Evolutionary conservation across 2,113 vertebrate genomes (phyloP), one percentile per base, ranked within the genome.

Genomic region (Odocoileus virginianus): DNA sequence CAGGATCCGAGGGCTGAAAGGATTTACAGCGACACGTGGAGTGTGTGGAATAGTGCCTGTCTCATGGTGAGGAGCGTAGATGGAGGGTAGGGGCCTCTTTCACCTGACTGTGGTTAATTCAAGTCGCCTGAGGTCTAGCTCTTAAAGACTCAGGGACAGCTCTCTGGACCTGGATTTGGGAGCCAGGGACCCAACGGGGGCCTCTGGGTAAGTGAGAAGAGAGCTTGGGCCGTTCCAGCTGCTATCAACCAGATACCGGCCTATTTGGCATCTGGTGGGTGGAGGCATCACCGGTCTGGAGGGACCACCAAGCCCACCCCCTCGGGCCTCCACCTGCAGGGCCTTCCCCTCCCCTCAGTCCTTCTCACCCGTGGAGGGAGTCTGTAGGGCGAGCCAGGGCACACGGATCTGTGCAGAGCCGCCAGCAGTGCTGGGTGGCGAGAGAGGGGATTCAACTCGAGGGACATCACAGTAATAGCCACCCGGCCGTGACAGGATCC

Each of bases 221-320:
- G 81, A 28, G 19, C 0, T 11, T 16, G 5, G n/a, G 55, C 67
- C 3, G 0, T 15, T 33, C 45, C 21, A 7, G 74, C 52, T 11
- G 83, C 19, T 4, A 21, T 16, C 7, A 40, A 27, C 33, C 7
- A 2, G 64, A 30, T 1, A 5, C 2, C 4, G n/a, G 54, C 6
- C 27, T 28, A 2, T 19, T 3, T 8, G 54, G 52, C n/a, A 50
- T 71, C 57, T 28, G 57, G 81, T 5, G 33, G 45, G 36, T 2
- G 15, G 36, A 30, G 21, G 57, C 13, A 2, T 61, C 58, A 2
- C 1, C 1, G 23, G 21, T 82, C 47, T 2, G 7, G 25, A 88
- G n/a, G 52, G 33, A 40, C 14, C 14, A 3, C 15, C 3, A 27
- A 7, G 43, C 52, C 36, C 28, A 12, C 79, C 64, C 27, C 27